Evolutionary conservation across 1,140 invertebrate genomes (phyloP), one percentile per base, ranked within the genome.

Genomic region (Drosophila auraria): DNA sequence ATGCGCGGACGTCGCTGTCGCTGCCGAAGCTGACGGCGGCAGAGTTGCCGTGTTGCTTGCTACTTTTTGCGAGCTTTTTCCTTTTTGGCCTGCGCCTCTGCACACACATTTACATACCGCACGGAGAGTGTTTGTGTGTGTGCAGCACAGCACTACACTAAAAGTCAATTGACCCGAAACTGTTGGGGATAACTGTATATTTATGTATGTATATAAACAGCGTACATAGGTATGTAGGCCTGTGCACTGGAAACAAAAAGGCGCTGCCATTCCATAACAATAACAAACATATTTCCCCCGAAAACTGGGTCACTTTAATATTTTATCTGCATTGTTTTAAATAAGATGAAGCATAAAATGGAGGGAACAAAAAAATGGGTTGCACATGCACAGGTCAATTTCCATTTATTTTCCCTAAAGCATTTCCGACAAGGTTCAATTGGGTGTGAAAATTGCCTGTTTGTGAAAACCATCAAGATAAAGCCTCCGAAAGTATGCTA

Each of bases 121-220:
- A 30, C 23, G 4, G n/a, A 20, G 27, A 42, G 36, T 57, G 11
- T 54, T 36, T 59, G 23, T 56, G 14, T 59, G 50, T 49, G 47
- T 70, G 27, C 73, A 75, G 78, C 83, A 82, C 73, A 78, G 80
- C 84, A 86, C 80, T 83, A 87, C 77, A 89, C 80, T 83, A 83
- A 87, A 87, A 87, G 83, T 87, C 83, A 87, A 87, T 87, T 87
- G 83, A 87, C 83, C 84, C 83, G 84, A 87, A 87, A 87, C 78
- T 78, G 58, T 80, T 74, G 64, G 17, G 57, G 27, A 69, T 61
- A 58, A 68, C 70, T 59, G 56, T 60, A 38, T 61, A 63, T 30
- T 38, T 64, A 30, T 76, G 49, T 54, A 36, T 53, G 49, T 47
- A 59, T 72, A 54, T 38, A 11, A 23, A 47, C 20, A 38, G 47